Percentiles rank a stretch among this genome's conserved stretches.
Conservation (phyloP, 2,888 invertebrate species). For the Vesta saturnalis region DNA sequence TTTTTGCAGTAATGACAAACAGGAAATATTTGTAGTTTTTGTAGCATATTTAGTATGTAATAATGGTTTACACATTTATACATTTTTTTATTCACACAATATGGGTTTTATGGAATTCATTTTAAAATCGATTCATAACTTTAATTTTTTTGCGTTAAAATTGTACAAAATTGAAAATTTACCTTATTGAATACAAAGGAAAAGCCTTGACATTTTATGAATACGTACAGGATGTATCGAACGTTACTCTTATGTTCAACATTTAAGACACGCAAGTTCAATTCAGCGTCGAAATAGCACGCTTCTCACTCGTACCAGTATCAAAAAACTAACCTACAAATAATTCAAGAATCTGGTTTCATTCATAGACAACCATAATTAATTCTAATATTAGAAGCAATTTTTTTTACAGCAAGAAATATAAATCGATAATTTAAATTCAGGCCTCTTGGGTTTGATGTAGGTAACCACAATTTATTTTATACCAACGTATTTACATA, state of each 20-base stretch:
- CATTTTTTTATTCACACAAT: no score
- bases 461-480: neutral
- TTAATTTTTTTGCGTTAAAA: neutral
- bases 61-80: no score
- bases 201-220: conserved; percentile 8
- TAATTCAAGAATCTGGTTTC: conserved; percentile 26
- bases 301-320: conserved; percentile 21
- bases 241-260: conserved; percentile 18
- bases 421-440: neutral
- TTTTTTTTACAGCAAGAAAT: neutral
- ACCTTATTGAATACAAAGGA: neutral
- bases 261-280: conserved; percentile 19
- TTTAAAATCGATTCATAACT: no score
- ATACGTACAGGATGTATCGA: conserved; percentile 13
- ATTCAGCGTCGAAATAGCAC: conserved; percentile 19
- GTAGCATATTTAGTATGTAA: no score
- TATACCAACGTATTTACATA: neutral
- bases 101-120: no score
- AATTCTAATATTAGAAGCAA: conserved; percentile 26
- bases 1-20: no score
- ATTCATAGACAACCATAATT: conserved; percentile 34
- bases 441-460: neutral
- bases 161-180: neutral
- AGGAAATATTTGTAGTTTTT: neutral
- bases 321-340: conserved; percentile 26